phyloP scores from a whole-genome alignment of 2,797 vertebrate genomes.

The Neosalanx taihuensis region DNA sequence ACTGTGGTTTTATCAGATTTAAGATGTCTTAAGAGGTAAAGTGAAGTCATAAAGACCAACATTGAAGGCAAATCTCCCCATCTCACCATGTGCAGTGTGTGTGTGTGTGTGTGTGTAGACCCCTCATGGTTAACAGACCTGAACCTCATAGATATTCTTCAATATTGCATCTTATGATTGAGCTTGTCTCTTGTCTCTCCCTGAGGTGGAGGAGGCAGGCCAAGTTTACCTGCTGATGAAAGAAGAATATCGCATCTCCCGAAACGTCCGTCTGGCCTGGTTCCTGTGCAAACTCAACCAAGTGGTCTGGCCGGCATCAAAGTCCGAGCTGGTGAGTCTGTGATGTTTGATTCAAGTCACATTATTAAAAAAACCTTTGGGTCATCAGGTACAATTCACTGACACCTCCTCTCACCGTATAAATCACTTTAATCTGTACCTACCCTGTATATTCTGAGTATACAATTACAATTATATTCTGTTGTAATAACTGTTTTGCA shows the following conservation, averaged over 20 bases:
- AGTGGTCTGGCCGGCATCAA: constrained; percentile 80
- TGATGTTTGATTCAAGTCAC: not conserved
- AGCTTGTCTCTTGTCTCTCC: not conserved
- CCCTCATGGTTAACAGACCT: no score
- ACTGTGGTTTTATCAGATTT: no score
- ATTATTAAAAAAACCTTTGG: not conserved
- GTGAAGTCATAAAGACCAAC: no score
- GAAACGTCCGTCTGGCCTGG: constrained; percentile 95
- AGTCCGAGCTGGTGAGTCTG: constrained; percentile 82
- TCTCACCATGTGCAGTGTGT: no score
- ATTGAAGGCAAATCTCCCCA: no score
- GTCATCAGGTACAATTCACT: not conserved
- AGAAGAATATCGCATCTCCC: constrained; percentile 93
- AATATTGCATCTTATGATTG: not conserved
- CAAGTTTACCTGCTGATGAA: constrained; percentile 96
- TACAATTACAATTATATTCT: no score
- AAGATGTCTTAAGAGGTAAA: no score
- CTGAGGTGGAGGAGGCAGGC: constrained; percentile 91
- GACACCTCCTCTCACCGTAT: not conserved
- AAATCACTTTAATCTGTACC: no score
- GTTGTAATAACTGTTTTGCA: no score
- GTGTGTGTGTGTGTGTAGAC: no score
- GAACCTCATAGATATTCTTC: not conserved
- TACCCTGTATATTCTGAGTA: no score
- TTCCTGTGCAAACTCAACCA: constrained; percentile 91